Evolutionary conservation across 2,888 invertebrate genomes (phyloP).

Genomic region (Pandemis corylana): DNA sequence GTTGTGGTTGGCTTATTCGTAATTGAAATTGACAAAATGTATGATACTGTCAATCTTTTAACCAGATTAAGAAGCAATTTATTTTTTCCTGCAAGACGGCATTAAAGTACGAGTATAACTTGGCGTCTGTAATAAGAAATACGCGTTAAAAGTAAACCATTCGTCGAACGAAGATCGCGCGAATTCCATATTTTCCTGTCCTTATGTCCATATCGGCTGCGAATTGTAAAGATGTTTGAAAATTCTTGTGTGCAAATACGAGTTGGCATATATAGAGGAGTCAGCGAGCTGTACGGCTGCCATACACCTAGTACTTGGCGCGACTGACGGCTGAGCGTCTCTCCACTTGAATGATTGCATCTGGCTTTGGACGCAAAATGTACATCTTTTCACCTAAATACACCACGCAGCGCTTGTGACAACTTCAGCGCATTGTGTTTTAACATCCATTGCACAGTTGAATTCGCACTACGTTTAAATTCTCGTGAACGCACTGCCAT

Average conservation of each 20-base stretch:
- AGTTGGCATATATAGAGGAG: constrained; percentile 4
- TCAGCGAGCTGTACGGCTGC: background rate
- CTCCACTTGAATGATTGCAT: constrained; percentile 49
- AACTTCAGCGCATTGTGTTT: constrained; percentile 32
- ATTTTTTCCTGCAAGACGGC: no score
- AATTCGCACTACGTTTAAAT: constrained; percentile 27
- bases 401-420: constrained; percentile 18
- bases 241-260: constrained; percentile 7
- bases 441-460: constrained; percentile 30
- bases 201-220: background rate
- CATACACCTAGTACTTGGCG: background rate
- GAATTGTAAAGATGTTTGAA: constrained; percentile 8
- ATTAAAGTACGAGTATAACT: no score
- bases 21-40: no score
- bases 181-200: constrained; percentile 1
- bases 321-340: constrained; percentile 5
- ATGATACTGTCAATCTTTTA: no score
- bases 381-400: constrained; percentile 46
- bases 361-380: constrained; percentile 45
- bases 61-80: no score
- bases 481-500: constrained; percentile 28
- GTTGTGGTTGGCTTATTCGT: no score
- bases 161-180: background rate
- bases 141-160: background rate
- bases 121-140: background rate